Evolutionary conservation across 2,113 vertebrate genomes (phyloP), one percentile per base, ranked within the genome.

Genomic region (Lampris incognitus): DNA sequence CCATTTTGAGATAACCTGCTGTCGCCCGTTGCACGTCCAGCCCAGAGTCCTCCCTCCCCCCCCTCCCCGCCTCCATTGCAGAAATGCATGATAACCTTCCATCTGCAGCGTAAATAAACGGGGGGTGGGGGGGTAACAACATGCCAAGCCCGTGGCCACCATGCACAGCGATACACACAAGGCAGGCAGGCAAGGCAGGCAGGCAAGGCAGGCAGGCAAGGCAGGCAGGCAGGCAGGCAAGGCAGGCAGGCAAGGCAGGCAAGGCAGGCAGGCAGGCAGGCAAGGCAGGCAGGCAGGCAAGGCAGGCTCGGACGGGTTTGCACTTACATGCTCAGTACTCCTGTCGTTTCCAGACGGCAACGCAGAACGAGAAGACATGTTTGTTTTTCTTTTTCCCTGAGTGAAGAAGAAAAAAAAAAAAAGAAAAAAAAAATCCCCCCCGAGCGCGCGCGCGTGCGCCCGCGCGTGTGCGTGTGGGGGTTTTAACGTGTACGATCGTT

Each of bases 291-390:
- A 24, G 24, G 24, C 24, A 24, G 24, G 24, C 24, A 24, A n/a
- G 24, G 24, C 24, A 24, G 24, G 24, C 24, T 24, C 24, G 24
- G 24, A 24, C 24, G 24, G 24, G 24, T 24, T 24, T 84, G 80
- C 81, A 94, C 94, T 95, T 95, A 95, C 94, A 89, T 95, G 94
- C 78, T 95, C 94, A 57, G 91, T 88, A 86, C 92, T 93, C 92
- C 94, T 92, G 88, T 95, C 94, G 92, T 92, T 93, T 52, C 92
- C 93, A 88, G 93, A 93, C 87, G 93, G 92, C 84, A 95, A 91
- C 84, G 94, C 91, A 90, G 94, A 93, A 68, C 94, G 91, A 89
- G 93, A 94, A 79, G 94, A 95, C 94, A 95, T 92, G 89, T 90
- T 89, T 76, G 84, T 81, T 81, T 83, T 88, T 93, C 84, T 81